Conservation (phyloP, 2,113 vertebrate genomes). For the Sisor rabdophorus region DNA sequence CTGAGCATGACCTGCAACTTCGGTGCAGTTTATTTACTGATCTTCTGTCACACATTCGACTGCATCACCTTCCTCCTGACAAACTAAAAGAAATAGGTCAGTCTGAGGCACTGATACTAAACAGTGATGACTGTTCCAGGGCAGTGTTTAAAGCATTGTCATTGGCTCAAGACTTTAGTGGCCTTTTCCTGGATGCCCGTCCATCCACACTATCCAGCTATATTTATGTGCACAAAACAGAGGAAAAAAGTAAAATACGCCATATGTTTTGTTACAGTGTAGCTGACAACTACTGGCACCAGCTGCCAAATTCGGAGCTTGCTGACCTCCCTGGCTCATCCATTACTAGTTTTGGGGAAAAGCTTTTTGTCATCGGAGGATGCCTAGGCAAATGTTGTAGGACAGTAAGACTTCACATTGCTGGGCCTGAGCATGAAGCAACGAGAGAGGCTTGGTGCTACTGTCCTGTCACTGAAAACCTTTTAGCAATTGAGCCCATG, state of each 20-base stretch:
- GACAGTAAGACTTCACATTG: constrained; percentile 85
- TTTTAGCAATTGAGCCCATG: constrained; percentile 79
- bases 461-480: constrained; percentile 80
- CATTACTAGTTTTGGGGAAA: constrained; percentile 86
- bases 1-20: constrained; percentile 69
- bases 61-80: constrained; percentile 82
- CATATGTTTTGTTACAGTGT: constrained; percentile 92
- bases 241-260: constrained; percentile 76
- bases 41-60: constrained; percentile 79
- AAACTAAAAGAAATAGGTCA: constrained; percentile 69
- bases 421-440: constrained; percentile 82
- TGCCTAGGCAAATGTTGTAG: constrained; percentile 86
- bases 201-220: constrained; percentile 89
- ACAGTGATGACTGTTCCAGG: constrained; percentile 67
- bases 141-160: constrained; percentile 71
- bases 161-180: constrained; percentile 70
- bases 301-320: constrained; percentile 67
- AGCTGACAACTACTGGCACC: constrained; percentile 83
- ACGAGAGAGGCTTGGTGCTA: constrained; percentile 92
- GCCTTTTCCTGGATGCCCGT: constrained; percentile 84
- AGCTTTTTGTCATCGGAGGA: constrained; percentile 92
- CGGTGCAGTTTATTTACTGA: constrained; percentile 74
- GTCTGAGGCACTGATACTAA: constrained; percentile 72
- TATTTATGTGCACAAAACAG: constrained; percentile 95
- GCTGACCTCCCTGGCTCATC: constrained; percentile 86